Evolutionary conservation across 2,113 vertebrate species (phyloP).

Genomic region (Phylloscopus trochiloides): DNA sequence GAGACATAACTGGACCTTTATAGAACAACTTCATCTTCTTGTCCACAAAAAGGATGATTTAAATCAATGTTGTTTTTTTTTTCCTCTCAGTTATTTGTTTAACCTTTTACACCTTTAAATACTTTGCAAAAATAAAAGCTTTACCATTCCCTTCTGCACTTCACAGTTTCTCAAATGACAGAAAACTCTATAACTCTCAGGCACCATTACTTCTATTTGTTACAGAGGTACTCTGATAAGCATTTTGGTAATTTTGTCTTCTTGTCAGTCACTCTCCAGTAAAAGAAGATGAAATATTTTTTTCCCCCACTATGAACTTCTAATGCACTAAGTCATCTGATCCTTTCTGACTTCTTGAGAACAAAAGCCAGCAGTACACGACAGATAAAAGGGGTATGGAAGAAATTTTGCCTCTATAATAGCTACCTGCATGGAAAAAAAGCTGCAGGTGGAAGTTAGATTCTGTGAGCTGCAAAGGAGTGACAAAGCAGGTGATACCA

Average conservation of each 20-base stretch:
- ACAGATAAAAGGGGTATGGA: background rate
- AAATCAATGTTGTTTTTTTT: background rate
- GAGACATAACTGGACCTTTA: background rate
- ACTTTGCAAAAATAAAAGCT: background rate
- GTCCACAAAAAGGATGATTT: background rate
- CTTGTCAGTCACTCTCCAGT: background rate
- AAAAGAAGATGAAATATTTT: background rate
- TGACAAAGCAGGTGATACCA: background rate
- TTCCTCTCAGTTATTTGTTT: background rate
- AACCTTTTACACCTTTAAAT: background rate
- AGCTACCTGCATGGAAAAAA: background rate
- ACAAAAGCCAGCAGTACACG: background rate
- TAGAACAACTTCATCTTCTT: background rate
- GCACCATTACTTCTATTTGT: background rate
- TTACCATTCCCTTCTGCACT: background rate
- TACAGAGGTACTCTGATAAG: background rate
- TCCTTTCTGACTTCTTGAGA: background rate
- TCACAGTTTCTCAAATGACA: background rate
- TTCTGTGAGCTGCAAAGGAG: background rate
- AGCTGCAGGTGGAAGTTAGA: background rate
- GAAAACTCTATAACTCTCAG: background rate
- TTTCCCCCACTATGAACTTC: background rate
- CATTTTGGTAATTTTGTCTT: background rate
- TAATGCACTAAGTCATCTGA: background rate
- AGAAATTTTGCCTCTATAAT: background rate